Percentiles rank a stretch among this genome's conserved stretches.
These are phyloP conservation scores for Yponomeuta cagnagella DNA, from an alignment of 2,888 invertebrate species.

Conservation along the genomic window DNA sequence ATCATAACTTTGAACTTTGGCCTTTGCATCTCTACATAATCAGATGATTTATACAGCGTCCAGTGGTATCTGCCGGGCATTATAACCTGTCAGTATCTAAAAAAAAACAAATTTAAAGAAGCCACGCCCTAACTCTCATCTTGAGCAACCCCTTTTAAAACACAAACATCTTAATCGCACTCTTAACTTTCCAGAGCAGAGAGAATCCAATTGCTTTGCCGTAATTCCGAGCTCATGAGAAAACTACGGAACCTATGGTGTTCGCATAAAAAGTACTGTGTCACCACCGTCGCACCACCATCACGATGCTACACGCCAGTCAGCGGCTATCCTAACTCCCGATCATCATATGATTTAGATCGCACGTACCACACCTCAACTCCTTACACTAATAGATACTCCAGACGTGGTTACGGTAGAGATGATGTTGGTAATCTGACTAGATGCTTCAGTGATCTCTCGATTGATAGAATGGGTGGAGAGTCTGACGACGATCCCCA, in stretches of 20 bases:
- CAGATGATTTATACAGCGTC: too few relatives aligned
- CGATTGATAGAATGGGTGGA: constrained; percentile 53
- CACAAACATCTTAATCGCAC: not conserved
- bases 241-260: constrained; percentile 77
- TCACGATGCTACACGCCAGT: constrained; percentile 54
- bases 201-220: constrained; percentile 75
- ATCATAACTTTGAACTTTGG: too few relatives aligned
- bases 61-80: too few relatives aligned
- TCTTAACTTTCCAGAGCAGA: constrained; percentile 74
- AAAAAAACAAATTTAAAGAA: too few relatives aligned
- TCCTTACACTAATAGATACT: constrained; percentile 51
- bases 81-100: too few relatives aligned
- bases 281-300: constrained; percentile 50
- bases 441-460: constrained; percentile 56
- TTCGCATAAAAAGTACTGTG: constrained; percentile 77
- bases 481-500: constrained; percentile 58
- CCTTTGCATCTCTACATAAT: too few relatives aligned
- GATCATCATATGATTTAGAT: constrained; percentile 61
- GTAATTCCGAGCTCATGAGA: constrained; percentile 77
- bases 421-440: constrained; percentile 47
- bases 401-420: constrained; percentile 45
- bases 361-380: constrained; percentile 64
- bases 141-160: too few relatives aligned
- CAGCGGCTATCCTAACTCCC: constrained; percentile 65
- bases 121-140: too few relatives aligned